Conservation (phyloP, 2,888 invertebrate genomes). For the Lydus trimaculatus region DNA sequence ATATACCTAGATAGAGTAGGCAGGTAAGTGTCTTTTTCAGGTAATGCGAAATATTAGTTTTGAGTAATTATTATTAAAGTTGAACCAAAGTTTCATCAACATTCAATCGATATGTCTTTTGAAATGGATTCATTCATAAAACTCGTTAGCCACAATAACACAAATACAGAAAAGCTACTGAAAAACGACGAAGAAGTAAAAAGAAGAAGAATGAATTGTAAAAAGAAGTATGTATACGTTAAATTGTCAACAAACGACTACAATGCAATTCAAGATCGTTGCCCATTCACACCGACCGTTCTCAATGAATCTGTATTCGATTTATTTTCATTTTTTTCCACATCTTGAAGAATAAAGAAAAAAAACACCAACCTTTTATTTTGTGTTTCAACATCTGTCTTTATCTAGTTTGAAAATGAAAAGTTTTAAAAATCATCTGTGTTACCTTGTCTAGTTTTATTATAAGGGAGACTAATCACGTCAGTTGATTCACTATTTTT, state of each 20-base stretch:
- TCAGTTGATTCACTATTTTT: slow-evolving; percentile 18
- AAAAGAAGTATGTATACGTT: slow-evolving; percentile 23
- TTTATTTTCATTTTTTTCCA: slow-evolving; percentile 14
- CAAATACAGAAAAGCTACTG: neutral
- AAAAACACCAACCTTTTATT: neutral
- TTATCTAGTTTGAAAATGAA: slow-evolving; percentile 1
- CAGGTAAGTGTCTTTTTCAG: no score
- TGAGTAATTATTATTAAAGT: no score
- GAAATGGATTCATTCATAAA: slow-evolving; percentile 25
- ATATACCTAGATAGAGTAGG: no score
- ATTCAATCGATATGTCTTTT: neutral
- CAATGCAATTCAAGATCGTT: slow-evolving; percentile 25
- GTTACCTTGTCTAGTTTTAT: neutral
- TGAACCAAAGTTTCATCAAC: slow-evolving; percentile 3
- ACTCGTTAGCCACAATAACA: slow-evolving; percentile 15
- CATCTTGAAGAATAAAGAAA: neutral
- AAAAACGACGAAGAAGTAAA: neutral
- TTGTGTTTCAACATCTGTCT: neutral
- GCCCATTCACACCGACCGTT: slow-evolving; percentile 11
- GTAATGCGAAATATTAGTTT: no score
- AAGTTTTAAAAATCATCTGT: neutral
- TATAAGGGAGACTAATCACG: slow-evolving; percentile 19
- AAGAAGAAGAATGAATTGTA: slow-evolving; percentile 21
- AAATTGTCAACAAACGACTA: slow-evolving; percentile 32
- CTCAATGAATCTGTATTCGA: slow-evolving; percentile 27